These are phyloP conservation scores for Campoplex nolae DNA, from an alignment of 2,888 invertebrate species.

Conservation along the genomic window DNA sequence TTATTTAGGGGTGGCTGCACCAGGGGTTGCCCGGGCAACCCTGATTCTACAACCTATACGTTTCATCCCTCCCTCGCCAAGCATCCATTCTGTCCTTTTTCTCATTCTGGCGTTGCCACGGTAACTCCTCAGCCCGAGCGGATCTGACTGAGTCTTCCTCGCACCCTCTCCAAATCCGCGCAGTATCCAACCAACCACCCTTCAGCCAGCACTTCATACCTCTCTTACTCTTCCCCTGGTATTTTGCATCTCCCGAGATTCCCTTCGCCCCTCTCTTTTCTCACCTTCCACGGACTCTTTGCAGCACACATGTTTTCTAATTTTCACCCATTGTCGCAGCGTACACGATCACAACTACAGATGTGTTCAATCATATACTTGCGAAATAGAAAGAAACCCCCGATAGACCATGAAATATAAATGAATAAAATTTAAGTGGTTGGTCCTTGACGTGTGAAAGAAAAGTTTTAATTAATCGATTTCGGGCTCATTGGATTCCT, in stretches of 20 bases:
- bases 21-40: constrained; percentile 83
- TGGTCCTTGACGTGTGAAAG: background rate
- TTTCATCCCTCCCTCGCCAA: constrained; percentile 47
- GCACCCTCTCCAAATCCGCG: constrained; percentile 52
- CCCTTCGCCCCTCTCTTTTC: constrained; percentile 6
- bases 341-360: constrained; percentile 9
- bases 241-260: constrained; percentile 6
- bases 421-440: background rate
- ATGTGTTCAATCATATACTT: constrained; percentile 61
- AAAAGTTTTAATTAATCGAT: background rate
- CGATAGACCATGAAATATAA: background rate
- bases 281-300: background rate
- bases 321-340: constrained; percentile 47
- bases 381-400: background rate
- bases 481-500: background rate
- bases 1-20: constrained; percentile 73
- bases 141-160: constrained; percentile 57
- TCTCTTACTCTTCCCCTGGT: constrained; percentile 36
- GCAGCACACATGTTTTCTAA: constrained; percentile 52
- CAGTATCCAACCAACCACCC: constrained; percentile 38
- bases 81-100: constrained; percentile 46
- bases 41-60: constrained; percentile 69
- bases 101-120: constrained; percentile 70
- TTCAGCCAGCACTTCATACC: constrained; percentile 32
- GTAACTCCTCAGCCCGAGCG: constrained; percentile 71